phyloP scores from a whole-genome alignment of 2,888 invertebrate genomes.

The Cephonodes hylas region DNA sequence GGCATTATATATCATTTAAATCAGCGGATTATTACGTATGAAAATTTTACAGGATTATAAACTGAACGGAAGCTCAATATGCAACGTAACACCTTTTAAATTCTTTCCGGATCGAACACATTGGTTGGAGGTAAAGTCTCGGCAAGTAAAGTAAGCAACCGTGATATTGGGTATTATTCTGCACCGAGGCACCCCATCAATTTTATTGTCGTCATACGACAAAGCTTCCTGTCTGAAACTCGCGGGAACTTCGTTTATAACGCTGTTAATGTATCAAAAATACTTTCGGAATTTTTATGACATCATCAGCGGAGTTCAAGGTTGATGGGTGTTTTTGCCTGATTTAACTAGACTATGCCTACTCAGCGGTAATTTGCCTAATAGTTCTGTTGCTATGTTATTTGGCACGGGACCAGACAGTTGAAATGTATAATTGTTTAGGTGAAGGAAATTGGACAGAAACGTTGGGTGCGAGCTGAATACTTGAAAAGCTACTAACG shows the following conservation, averaged over 20 bases:
- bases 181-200: constrained; percentile 48
- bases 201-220: constrained; percentile 47
- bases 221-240: constrained; percentile 38
- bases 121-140: constrained; percentile 1
- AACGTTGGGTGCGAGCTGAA: constrained; percentile 11
- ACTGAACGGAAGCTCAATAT: background rate
- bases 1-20: background rate
- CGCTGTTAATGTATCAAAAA: background rate
- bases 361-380: constrained; percentile 29
- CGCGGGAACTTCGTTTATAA: constrained; percentile 34
- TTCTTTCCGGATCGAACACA: background rate
- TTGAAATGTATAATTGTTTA: constrained; percentile 29
- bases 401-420: constrained; percentile 40
- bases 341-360: constrained; percentile 31
- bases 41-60: background rate
- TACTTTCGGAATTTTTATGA: constrained; percentile 29
- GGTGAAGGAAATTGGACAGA: constrained; percentile 30
- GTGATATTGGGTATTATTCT: constrained; percentile 65
- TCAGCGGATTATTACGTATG: background rate
- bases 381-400: constrained; percentile 29
- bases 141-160: constrained; percentile 45
- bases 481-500: constrained; percentile 1
- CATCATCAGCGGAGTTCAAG: constrained; percentile 33
- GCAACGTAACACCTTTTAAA: background rate
- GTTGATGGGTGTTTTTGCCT: constrained; percentile 23